These are phyloP conservation scores for Nycticorax nycticorax DNA, from an alignment of 2,113 vertebrate species.

Conservation along the genomic window DNA sequence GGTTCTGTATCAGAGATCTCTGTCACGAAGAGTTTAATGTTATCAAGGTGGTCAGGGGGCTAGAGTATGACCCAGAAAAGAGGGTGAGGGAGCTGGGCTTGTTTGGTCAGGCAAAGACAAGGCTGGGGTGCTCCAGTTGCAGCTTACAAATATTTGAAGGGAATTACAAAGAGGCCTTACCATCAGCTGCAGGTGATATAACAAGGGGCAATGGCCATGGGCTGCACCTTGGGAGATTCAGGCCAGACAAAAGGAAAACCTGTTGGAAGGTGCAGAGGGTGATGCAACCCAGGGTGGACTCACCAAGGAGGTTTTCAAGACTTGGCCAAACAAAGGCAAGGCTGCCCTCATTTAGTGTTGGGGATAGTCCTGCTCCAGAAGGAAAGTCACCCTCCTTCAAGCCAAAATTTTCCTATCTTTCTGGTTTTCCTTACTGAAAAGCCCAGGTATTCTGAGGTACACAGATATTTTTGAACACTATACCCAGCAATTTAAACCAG, in stretches of 20 bases:
- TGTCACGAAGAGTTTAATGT: not conserved
- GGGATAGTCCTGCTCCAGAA: not conserved
- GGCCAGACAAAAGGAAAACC: not conserved
- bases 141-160: not conserved
- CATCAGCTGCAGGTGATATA: not conserved
- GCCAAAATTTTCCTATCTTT: not conserved
- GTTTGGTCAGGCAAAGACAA: not conserved
- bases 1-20: not conserved
- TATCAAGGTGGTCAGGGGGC: not conserved
- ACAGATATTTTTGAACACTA: not conserved
- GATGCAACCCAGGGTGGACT: not conserved
- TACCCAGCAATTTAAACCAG: not conserved
- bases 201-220: not conserved
- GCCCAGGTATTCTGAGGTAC: not conserved
- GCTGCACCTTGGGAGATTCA: rapidly evolving
- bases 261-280: not conserved
- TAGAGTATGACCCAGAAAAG: not conserved
- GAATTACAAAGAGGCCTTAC: not conserved
- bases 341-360: not conserved
- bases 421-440: not conserved
- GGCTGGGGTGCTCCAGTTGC: not conserved
- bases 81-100: not conserved
- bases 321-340: not conserved
- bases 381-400: not conserved
- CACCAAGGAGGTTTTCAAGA: not conserved